These are phyloP conservation scores for Eucera pruinosa DNA, from an alignment of 2,888 invertebrate genomes.

Conservation along the genomic window DNA sequence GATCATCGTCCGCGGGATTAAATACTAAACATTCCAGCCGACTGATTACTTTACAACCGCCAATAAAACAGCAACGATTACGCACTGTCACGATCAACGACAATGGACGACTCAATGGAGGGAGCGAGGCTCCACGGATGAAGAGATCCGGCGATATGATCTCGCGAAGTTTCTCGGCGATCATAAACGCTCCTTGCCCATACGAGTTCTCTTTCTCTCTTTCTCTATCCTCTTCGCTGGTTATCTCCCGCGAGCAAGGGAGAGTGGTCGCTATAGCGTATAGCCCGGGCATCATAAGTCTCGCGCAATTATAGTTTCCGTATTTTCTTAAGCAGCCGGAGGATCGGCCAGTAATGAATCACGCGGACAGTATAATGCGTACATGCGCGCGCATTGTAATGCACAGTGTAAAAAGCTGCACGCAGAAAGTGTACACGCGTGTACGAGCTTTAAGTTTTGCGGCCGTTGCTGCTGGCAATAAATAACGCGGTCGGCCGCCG, in stretches of 20 bases:
- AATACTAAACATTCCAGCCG: conserved; percentile 58
- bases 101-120: conserved; percentile 60
- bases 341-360: conserved; percentile 80
- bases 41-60: conserved; percentile 58
- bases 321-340: conserved; percentile 79
- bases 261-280: conserved; percentile 22
- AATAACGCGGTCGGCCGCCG: conserved; percentile 73
- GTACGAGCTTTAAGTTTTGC: conserved; percentile 72
- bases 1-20: conserved; percentile 28
- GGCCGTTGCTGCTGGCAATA: conserved; percentile 73
- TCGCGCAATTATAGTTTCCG: conserved; percentile 81
- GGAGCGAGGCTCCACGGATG: conserved; percentile 52
- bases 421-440: conserved; percentile 64
- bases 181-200: conserved; percentile 63
- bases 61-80: conserved; percentile 70
- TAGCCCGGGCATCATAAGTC: conserved; percentile 76
- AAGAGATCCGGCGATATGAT: conserved; percentile 69
- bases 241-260: not conserved
- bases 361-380: conserved; percentile 76
- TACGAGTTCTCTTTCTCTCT: not conserved
- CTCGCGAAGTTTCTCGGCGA: conserved; percentile 58
- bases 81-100: conserved; percentile 61
- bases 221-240: not conserved
- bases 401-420: conserved; percentile 72
- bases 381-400: conserved; percentile 75